phyloP scores from a whole-genome alignment of 35 echinoderm and acorn worm genomes.

The Strongylocentrotus purpuratus region DNA sequence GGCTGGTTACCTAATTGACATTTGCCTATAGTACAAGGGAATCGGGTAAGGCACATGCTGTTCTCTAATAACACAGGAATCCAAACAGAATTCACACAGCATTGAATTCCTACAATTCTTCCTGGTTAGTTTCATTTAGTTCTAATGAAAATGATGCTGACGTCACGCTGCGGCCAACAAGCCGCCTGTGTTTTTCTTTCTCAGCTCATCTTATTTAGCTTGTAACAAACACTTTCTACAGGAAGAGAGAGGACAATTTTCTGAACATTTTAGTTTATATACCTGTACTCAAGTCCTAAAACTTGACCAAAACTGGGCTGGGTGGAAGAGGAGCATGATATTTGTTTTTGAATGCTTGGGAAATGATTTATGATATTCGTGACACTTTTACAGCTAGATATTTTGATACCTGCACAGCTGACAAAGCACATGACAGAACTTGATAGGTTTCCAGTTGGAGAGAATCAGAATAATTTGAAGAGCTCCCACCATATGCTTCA shows the following conservation, averaged over 20 bases:
- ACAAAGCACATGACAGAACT: neutral
- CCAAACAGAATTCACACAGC: slow-evolving; percentile 13
- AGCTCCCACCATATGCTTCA: neutral
- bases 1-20: neutral
- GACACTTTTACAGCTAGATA: neutral
- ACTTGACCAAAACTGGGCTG: neutral
- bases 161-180: neutral
- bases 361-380: neutral
- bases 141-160: slow-evolving; percentile 6
- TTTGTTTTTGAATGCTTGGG: neutral
- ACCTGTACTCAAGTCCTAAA: neutral
- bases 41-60: neutral
- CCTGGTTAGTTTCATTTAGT: slow-evolving; percentile 38
- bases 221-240: neutral
- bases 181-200: slow-evolving; percentile 13
- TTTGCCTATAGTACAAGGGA: neutral
- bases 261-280: neutral
- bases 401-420: neutral
- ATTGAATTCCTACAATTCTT: slow-evolving; percentile 41
- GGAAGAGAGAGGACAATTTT: no score
- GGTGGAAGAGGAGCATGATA: neutral
- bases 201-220: slow-evolving; percentile 1
- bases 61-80: slow-evolving; percentile 12
- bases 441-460: neutral
- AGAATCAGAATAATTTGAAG: neutral